Conservation (phyloP, 2,888 invertebrate species). For the Athalia rosae region DNA sequence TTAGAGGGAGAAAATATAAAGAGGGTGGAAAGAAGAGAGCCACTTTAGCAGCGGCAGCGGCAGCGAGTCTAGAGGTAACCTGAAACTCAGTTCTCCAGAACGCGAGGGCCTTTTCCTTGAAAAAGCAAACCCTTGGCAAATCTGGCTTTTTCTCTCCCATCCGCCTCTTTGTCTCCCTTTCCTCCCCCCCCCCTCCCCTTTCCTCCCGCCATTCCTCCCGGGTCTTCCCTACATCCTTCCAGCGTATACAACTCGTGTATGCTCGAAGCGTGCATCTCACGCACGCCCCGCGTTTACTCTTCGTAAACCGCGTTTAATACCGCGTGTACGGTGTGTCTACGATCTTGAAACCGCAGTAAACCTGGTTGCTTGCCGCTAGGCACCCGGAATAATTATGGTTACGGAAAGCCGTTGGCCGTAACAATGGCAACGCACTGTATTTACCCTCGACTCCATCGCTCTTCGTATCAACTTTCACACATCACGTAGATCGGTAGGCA, state of each 20-base stretch:
- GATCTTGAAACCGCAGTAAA: not conserved
- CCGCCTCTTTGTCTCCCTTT: conserved; percentile 1
- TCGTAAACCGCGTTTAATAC: conserved; percentile 19
- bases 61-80: conserved; percentile 6
- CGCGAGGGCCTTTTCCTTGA: conserved; percentile 26
- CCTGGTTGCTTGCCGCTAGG: no score
- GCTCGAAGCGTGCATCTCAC: not conserved
- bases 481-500: no score
- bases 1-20: not conserved
- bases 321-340: not conserved
- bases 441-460: no score
- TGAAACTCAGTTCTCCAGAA: conserved; percentile 27
- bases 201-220: not conserved
- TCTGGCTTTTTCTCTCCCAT: conserved; percentile 24
- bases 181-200: not conserved
- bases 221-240: not conserved
- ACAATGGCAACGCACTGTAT: no score
- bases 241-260: not conserved
- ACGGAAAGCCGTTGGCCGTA: no score
- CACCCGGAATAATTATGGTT: no score
- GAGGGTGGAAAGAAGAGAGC: conserved; percentile 26
- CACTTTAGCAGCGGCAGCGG: conserved; percentile 7
- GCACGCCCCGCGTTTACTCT: not conserved
- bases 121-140: conserved; percentile 38
- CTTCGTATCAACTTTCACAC: no score